These are phyloP conservation scores for Chironomus tentans DNA, from an alignment of 2,888 invertebrate genomes.

Conservation along the genomic window DNA sequence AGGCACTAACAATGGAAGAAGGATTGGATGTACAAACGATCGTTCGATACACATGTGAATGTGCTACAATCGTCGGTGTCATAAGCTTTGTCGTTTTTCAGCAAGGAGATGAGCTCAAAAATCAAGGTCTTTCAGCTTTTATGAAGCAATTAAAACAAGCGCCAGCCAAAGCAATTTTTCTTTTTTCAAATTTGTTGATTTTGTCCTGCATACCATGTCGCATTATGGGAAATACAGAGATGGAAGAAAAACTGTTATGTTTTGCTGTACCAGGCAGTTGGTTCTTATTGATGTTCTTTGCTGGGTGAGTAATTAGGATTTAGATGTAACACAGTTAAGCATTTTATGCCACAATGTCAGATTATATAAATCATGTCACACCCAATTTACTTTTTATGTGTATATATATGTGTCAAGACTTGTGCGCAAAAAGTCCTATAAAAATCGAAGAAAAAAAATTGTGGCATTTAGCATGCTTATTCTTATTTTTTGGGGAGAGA, in stretches of 20 bases:
- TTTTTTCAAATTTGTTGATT: constrained; percentile 82
- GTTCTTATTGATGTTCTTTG: constrained; percentile 98
- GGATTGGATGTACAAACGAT: constrained; percentile 41
- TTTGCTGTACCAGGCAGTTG: constrained; percentile 93
- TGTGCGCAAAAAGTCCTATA: neutral
- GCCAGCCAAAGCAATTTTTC: constrained; percentile 89
- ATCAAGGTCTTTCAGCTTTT: constrained; percentile 85
- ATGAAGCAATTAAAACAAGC: constrained; percentile 85
- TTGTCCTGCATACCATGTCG: constrained; percentile 84
- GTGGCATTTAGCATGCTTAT: no score
- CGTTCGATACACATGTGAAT: constrained; percentile 67
- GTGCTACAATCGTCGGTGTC: constrained; percentile 76
- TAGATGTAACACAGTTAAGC: neutral
- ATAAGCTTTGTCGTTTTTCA: constrained; percentile 82
- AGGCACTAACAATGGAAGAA: constrained; percentile 38
- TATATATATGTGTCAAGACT: neutral
- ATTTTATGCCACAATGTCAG: neutral
- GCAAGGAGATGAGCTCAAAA: constrained; percentile 88
- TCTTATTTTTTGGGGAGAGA: neutral
- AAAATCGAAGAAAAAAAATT: neutral
- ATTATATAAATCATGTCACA: constrained; percentile 26
- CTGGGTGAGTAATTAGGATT: constrained; percentile 59
- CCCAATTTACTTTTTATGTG: constrained; percentile 14
- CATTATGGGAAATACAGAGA: constrained; percentile 57
- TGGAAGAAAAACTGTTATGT: constrained; percentile 86